A percentile compares a stretch with the other conserved stretches of the same genome.
These are phyloP conservation scores for Holotrichia oblita DNA, from an alignment of 1,140 invertebrate genomes.

Conservation along the genomic window DNA sequence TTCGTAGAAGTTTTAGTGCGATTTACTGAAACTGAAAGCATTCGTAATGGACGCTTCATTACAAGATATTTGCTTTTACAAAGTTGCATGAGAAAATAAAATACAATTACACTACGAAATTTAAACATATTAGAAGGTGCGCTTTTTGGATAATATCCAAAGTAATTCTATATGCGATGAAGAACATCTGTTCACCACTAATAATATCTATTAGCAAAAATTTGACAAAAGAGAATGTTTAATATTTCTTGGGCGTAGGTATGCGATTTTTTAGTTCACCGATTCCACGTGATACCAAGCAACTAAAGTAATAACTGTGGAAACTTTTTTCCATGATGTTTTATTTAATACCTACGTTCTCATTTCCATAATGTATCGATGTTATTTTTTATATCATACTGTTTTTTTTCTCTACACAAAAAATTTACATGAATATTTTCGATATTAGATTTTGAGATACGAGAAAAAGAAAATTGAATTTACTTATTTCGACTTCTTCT, in stretches of 20 bases:
- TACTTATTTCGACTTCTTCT: too few species aligned
- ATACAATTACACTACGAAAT: neutral
- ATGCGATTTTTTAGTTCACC: neutral
- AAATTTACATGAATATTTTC: too few species aligned
- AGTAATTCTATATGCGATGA: neutral
- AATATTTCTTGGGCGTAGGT: neutral
- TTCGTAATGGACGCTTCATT: neutral
- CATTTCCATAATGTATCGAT: neutral
- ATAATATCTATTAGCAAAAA: constrained; percentile 14
- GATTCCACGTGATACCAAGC: neutral
- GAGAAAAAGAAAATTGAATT: too few species aligned
- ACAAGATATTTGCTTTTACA: neutral
- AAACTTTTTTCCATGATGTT: neutral
- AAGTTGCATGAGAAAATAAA: neutral
- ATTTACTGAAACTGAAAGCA: neutral
- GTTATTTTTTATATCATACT: too few species aligned
- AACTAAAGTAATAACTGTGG: neutral
- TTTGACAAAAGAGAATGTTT: neutral
- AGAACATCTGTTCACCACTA: neutral
- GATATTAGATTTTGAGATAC: too few species aligned
- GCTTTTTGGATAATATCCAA: neutral
- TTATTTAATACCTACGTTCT: neutral
- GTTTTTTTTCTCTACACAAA: too few species aligned
- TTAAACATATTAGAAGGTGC: neutral
- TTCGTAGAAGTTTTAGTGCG: neutral